Base-by-base conservation (phyloP, 2,113 vertebrate genomes). In the Pipra filicauda region DNA sequence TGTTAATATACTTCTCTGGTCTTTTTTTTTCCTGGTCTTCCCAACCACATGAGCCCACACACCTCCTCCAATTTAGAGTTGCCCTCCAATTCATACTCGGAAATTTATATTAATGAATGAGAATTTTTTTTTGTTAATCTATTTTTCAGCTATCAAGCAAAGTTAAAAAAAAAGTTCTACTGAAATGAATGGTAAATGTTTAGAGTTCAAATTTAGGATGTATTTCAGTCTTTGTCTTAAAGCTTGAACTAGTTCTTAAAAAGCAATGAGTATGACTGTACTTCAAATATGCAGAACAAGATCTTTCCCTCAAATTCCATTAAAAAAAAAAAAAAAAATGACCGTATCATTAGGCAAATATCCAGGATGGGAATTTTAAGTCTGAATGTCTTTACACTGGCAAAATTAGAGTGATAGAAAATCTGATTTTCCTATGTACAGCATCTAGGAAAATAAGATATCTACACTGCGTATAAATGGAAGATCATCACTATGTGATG, bases 11-110 rank as follows among this genome's bases (percentile, higher is more conserved):
- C 3, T 3, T 52, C 11, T 73, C 10, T 35, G 1, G 3, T 43
- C 0, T 46, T 70, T 87, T 59, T 39, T 55, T 66, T 33, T 24
- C 22, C 33, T 75, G 12, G 22, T 93, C 24, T 85, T 67, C 11
- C 9, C 5, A 39, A 16, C 14, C 7, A 51, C 20, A 41, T 0
- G 0, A 44, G 3, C 8, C 17, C 11, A 31, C 5, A 13, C 2
- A 37, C 44, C 20, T 77, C 18, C 17, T 76, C 13, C 26, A 58
- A 8, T 59, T 44, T 66, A 61, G 8, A 52, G 28, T 20, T 52
- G 30, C 9, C 5, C 4, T 88, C 28, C 54, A 66, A 27, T 6
- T 46, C 6, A 9, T 51, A 18, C 59, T 43, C 7, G n/a, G 10
- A 83, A 75, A 59, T 59, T 9, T 48, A 2, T 59, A 13, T 26